Evolutionary conservation across 2,888 invertebrate genomes (phyloP), one percentile per base, ranked within the genome.

Genomic region (Coenonympha glycerion): DNA sequence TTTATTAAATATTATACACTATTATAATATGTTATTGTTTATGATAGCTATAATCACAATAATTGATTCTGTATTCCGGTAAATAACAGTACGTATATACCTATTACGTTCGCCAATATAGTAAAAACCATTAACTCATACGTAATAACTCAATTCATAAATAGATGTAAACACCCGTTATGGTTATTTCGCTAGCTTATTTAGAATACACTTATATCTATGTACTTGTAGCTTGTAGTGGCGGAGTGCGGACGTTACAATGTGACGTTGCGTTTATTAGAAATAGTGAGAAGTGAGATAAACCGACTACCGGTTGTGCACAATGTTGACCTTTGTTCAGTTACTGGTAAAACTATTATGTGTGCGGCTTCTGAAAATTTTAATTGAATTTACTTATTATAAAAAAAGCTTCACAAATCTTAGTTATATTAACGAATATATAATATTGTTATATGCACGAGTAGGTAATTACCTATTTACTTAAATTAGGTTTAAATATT

Each of bases 221-320:
- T n/a, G n/a, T n/a, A n/a, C n/a, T n/a, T n/a, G n/a, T n/a, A n/a
- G n/a, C 44, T 52, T 39, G 52, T 56, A 47, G 40, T 46, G n/a
- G n/a, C n/a, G 24, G 21, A 30, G 47, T 66, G 55, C 66, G 56
- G 61, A 58, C 58, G 68, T 63, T 71, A 76, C 74, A 74, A 69
- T 76, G 70, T 68, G 62, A 63, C 62, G 62, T 63, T 72, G 71
- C 70, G 71, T 79, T 83, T 71, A 74, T 75, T 73, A 78, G 77
- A 79, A 80, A 69, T 68, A 68, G 63, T 66, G 61, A 73, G 80
- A 82, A 67, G 63, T 65, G 60, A 73, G 80, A 83, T 84, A 84
- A 82, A 73, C 62, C 61, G 52, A 73, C 75, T 77, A 65, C 78
- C 81, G 82, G 78, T 73, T 61, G 58, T 47, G 56, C 56, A 84